Evolutionary conservation across 2,113 vertebrate species (phyloP).

Genomic region (Saccopteryx leptura): DNA sequence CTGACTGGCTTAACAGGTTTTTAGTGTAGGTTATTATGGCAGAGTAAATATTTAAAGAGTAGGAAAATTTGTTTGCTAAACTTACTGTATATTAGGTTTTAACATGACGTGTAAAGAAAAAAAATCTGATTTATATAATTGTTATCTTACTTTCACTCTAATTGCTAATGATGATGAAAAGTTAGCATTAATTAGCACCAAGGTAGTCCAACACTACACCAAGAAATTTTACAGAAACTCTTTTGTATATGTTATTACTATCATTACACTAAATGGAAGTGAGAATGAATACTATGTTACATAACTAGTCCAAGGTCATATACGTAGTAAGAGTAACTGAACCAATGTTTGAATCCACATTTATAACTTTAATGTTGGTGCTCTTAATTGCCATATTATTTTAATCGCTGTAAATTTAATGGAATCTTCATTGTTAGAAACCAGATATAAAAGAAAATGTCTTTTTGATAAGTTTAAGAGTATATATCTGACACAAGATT

Average conservation of each 20-base stretch:
- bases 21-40: not conserved
- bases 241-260: not conserved
- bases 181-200: not conserved
- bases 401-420: not conserved
- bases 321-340: not conserved
- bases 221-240: not conserved
- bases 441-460: not conserved
- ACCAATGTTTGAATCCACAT: not conserved
- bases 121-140: not conserved
- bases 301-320: not conserved
- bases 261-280: not conserved
- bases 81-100: not conserved
- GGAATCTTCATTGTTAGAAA: not conserved
- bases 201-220: not conserved
- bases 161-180: not conserved
- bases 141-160: not conserved
- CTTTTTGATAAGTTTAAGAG: not conserved
- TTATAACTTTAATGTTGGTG: not conserved
- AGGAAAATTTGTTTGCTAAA: not conserved
- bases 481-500: not conserved
- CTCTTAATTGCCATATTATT: not conserved
- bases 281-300: not conserved
- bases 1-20: not conserved
- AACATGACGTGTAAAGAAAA: not conserved
- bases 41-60: not conserved